Percentiles rank a stretch among this genome's conserved stretches.
phyloP scores from a whole-genome alignment of 2,888 invertebrate species.

The Phytoseiulus persimilis region DNA sequence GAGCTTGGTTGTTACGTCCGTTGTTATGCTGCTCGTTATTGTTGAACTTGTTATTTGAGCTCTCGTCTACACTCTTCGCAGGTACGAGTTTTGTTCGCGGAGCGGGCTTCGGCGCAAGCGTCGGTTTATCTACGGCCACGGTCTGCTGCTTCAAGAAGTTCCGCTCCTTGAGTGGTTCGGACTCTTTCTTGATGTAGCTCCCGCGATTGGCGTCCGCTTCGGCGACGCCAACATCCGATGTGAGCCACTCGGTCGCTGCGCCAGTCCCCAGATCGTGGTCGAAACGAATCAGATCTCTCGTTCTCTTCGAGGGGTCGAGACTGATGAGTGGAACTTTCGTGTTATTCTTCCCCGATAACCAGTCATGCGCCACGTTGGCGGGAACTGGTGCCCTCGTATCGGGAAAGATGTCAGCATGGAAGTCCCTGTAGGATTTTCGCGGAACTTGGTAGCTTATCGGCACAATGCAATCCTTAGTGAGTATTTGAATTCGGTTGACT shows the following conservation, averaged over 20 bases:
- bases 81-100: slow-evolving; percentile 33
- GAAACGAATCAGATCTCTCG: slow-evolving; percentile 65
- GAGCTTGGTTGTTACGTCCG: background rate
- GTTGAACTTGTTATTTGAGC: slow-evolving; percentile 23
- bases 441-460: slow-evolving; percentile 92
- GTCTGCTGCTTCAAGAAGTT: slow-evolving; percentile 22
- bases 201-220: slow-evolving; percentile 25
- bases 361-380: slow-evolving; percentile 68
- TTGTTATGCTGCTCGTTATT: slow-evolving; percentile 26
- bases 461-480: slow-evolving; percentile 74
- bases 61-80: slow-evolving; percentile 32
- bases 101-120: slow-evolving; percentile 24
- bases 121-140: slow-evolving; percentile 26
- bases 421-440: slow-evolving; percentile 81
- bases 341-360: slow-evolving; percentile 68
- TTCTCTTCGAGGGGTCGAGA: slow-evolving; percentile 60
- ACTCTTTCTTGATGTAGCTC: slow-evolving; percentile 7
- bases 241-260: slow-evolving; percentile 40
- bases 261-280: slow-evolving; percentile 43
- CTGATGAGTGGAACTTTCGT: slow-evolving; percentile 38
- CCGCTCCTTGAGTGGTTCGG: slow-evolving; percentile 23
- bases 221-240: slow-evolving; percentile 30
- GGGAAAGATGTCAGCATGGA: slow-evolving; percentile 86
- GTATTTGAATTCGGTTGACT: slow-evolving; percentile 78
- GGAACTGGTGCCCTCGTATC: slow-evolving; percentile 74